Base-by-base conservation (phyloP, 2,888 invertebrate species). In the Brenthis daphne region DNA sequence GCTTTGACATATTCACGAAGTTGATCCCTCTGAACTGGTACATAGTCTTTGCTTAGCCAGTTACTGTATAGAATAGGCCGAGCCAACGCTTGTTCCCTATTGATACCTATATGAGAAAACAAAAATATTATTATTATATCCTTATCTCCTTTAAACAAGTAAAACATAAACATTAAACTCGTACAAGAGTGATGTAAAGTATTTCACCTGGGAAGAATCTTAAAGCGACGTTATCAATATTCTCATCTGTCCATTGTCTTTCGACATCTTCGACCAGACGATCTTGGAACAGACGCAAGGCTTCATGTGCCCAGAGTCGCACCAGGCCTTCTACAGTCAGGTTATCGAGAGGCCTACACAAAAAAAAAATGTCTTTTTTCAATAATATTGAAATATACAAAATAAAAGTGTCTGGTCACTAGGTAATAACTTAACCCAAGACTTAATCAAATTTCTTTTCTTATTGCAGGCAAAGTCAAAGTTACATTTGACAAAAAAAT, bases 261-360 rank as follows among this genome's bases (percentile, higher is more conserved):
- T 99, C 99, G 0, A 96, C 92, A 75, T 99, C 99, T 70, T 98
- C 98, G 1, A 99, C 99, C 75, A 99, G 92, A 82, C 98, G 95
- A 86, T 98, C 98, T 81, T 99, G 99, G 96, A 99, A 99, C 43
- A 99, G 94, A 57, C 99, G 95, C 6, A 99, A 94, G 0, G 99
- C 99, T 92, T 99, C 99, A 86, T 99, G 99, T 0, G 99, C 99
- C 99, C 99, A 99, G 29, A 99, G 93, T n/a, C 99, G 94, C 1
- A 99, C 99, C 67, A 99, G 93, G 6, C 99, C 99, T 90, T 99
- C 99, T 0, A 99, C 97, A 0, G 96, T 94, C 13, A 99, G 92
- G 72, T 95, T 96, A 83, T 99, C 99, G 60, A 99, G 89, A 0
- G 99, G 99, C 73, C 99, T 95, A 29, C 24, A n/a, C 5, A 29